Evolutionary conservation across 1,140 invertebrate species (phyloP).

Genomic region (Drosophila fuyamai): DNA sequence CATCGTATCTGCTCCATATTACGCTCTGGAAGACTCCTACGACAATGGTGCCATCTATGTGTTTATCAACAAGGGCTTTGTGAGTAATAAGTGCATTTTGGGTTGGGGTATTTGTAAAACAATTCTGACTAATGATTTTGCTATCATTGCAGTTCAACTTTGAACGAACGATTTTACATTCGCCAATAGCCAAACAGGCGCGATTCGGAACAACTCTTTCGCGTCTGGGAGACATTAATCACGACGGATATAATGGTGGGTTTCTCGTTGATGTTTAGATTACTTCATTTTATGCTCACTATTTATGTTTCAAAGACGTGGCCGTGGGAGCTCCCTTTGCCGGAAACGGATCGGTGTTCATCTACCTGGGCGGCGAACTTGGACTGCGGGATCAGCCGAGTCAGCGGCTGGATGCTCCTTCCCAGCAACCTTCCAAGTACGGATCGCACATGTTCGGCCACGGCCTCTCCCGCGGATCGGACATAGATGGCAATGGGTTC

Average conservation of each 20-base stretch:
- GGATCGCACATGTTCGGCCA: slow-evolving; percentile 85
- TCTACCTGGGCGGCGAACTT: slow-evolving; percentile 87
- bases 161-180: slow-evolving; percentile 65
- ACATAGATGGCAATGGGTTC: slow-evolving; percentile 88
- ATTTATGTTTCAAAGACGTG: slow-evolving; percentile 87
- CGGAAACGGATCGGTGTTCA: slow-evolving; percentile 87
- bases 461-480: slow-evolving; percentile 87
- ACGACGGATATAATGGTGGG: slow-evolving; percentile 88
- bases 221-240: slow-evolving; percentile 88
- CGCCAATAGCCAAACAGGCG: slow-evolving; percentile 67
- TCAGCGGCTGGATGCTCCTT: slow-evolving; percentile 84
- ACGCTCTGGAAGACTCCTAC: slow-evolving; percentile 85
- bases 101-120: slow-evolving; percentile 1
- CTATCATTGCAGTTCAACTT: slow-evolving; percentile 72
- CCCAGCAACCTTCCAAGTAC: slow-evolving; percentile 58
- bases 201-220: slow-evolving; percentile 88
- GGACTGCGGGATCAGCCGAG: slow-evolving; percentile 86
- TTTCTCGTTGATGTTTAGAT: not conserved
- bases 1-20: slow-evolving; percentile 92
- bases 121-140: slow-evolving; percentile 58
- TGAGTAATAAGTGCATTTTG: slow-evolving; percentile 63
- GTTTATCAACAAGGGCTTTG: slow-evolving; percentile 86
- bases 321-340: slow-evolving; percentile 90
- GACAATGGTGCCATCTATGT: slow-evolving; percentile 88
- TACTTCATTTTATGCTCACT: not conserved